Conservation (phyloP, 2,888 invertebrate species). For the Drosophila subquinaria region DNA sequence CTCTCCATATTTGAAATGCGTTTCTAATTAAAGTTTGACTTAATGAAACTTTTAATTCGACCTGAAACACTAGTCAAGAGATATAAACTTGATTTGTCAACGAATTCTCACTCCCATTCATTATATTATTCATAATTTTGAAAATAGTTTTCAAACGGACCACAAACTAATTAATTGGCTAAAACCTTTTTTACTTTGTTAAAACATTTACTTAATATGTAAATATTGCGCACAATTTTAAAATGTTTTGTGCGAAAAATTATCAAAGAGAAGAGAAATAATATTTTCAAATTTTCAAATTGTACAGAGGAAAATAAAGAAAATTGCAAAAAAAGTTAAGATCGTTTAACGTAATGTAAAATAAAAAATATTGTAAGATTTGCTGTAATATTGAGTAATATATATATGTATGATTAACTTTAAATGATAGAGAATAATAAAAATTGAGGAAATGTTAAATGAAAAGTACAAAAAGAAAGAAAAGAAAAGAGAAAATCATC, state of each 20-base stretch:
- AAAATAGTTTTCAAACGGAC: not conserved
- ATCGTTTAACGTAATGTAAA: constrained; percentile 44
- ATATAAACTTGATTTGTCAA: constrained; percentile 1
- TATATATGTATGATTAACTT: constrained; percentile 41
- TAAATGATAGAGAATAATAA: constrained; percentile 68
- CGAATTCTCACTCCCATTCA: not conserved
- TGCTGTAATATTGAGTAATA: constrained; percentile 68
- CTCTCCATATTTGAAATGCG: not conserved
- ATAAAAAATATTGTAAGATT: constrained; percentile 48
- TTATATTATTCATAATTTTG: not conserved
- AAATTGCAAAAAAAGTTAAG: constrained; percentile 14
- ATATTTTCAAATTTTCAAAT: constrained; percentile 15
- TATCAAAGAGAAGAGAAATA: constrained; percentile 13
- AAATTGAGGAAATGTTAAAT: constrained; percentile 67
- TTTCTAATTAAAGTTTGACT: not conserved
- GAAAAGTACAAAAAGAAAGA: constrained; percentile 30
- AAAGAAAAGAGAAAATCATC: constrained; percentile 67
- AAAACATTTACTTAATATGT: constrained; percentile 26
- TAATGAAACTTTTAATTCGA: not conserved
- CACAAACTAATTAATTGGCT: constrained; percentile 3
- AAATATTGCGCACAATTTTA: constrained; percentile 27
- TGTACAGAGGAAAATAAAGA: constrained; percentile 34
- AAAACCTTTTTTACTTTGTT: not conserved
- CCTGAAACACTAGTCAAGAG: constrained; percentile 12
- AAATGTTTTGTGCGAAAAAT: constrained; percentile 19